Conservation (phyloP, 1,140 invertebrate species). For the Papilio dardanus region DNA sequence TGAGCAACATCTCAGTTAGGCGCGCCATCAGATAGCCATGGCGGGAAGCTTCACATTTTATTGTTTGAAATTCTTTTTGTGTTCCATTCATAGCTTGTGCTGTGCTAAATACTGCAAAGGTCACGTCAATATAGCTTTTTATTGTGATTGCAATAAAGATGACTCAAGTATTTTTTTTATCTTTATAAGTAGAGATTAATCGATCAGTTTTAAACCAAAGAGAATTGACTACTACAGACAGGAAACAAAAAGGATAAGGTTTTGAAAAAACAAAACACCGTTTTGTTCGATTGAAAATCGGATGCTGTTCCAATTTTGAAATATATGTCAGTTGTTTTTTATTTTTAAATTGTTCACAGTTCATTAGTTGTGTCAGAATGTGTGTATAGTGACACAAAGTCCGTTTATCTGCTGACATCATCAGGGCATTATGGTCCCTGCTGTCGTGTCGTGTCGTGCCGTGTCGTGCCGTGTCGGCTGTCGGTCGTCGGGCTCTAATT, state of each 20-base stretch:
- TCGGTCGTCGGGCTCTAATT: slow-evolving; percentile 40
- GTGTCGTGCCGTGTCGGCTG: slow-evolving; percentile 16
- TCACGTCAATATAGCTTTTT: background rate
- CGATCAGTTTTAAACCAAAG: background rate
- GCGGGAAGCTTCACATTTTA: background rate
- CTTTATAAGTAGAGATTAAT: background rate
- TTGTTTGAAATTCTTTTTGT: slow-evolving; percentile 9
- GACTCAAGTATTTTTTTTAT: background rate
- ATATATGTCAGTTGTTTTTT: background rate
- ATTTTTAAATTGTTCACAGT: slow-evolving; percentile 5
- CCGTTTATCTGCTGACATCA: slow-evolving; percentile 43
- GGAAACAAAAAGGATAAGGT: background rate
- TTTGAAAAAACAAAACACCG: background rate
- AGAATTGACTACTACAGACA: background rate
- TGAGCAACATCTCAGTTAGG: slow-evolving; percentile 13
- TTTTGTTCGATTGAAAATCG: background rate
- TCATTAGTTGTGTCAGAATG: slow-evolving; percentile 5
- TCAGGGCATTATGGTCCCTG: slow-evolving; percentile 46
- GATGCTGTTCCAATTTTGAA: background rate
- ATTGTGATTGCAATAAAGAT: background rate
- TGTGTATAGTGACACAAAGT: slow-evolving; percentile 8
- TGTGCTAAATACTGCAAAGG: background rate
- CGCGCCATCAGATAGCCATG: slow-evolving; percentile 22
- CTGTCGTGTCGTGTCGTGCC: too few relatives aligned
- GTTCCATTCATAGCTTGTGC: background rate